A percentile compares a stretch with the other conserved stretches of the same genome.
These are phyloP conservation scores for Muntiacus muntjak DNA, from an alignment of 2,113 vertebrate species.

Conservation along the genomic window DNA sequence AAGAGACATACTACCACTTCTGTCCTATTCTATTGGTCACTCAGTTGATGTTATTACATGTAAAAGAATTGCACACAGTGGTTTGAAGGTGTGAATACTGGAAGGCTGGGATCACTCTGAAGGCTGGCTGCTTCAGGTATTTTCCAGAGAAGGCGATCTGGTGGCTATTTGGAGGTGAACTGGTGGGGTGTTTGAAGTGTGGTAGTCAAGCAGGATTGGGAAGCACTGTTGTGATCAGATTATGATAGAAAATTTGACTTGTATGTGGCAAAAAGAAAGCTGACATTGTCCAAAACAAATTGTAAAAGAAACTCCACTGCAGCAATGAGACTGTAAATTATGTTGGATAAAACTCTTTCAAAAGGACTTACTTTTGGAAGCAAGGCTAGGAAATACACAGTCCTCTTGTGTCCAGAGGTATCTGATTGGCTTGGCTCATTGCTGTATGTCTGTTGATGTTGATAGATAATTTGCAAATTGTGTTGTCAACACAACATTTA, in stretches of 20 bases:
- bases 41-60: not conserved
- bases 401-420: constrained; percentile 37
- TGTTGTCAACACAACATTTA: constrained; percentile 81
- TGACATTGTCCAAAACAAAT: constrained; percentile 27
- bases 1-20: not conserved
- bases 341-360: constrained; percentile 19
- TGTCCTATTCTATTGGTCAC: not conserved
- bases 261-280: not conserved
- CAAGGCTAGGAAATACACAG: constrained; percentile 32
- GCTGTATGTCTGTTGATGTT: constrained; percentile 65
- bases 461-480: constrained; percentile 82
- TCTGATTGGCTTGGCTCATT: constrained; percentile 39
- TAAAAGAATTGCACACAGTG: not conserved
- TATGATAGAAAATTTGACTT: not conserved
- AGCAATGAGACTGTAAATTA: not conserved
- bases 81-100: not conserved
- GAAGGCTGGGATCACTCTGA: not conserved
- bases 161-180: not conserved
- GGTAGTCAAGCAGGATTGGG: too few species aligned
- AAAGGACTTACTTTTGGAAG: constrained; percentile 45
- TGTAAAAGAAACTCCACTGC: not conserved
- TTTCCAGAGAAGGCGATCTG: not conserved
- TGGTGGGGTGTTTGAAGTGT: not conserved
- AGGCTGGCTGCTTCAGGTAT: not conserved
- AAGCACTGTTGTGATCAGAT: not conserved